Evolutionary conservation across 2,888 invertebrate species (phyloP), one percentile per base, ranked within the genome.

Genomic region (Netelia virgata): DNA sequence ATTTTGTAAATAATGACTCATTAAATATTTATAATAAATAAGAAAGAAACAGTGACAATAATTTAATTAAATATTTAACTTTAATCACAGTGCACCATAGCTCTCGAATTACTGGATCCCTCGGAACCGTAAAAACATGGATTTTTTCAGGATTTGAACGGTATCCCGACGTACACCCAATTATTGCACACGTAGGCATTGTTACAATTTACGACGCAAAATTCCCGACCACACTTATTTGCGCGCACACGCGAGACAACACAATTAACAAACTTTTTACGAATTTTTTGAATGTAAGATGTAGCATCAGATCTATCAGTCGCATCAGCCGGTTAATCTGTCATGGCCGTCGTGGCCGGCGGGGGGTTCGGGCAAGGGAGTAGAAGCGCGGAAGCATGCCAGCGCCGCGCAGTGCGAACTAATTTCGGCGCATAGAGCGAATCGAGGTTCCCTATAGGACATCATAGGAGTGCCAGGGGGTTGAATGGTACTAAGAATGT

Each of bases 41-140:
- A 73, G 59, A 73, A 23, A 73, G 20, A 47, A 73, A 73, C 73
- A 73, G 43, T 72, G 59, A 23, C 43, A 73, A 47, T 73, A 73
- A 73, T 73, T 20, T 6, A 73, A n/a, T 73, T 64, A 50, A 73
- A 73, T 61, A 53, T 74, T 63, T 36, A 53, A 74, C n/a, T n/a
- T n/a, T 23, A 43, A 59, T 73, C 14, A 43, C 73, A 59, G 23
- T 47, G 59, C 59, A 14, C 72, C 72, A 72, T 43, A 72, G n/a
- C 59, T 72, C 47, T 72, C 23, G 66, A 47, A n/a, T n/a, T n/a
- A 47, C 73, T 23, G 47, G 73, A 73, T 73, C 61, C 61, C 59
- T 73, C 50, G 73, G 61, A 59, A 73, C 73, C 61, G 61, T 43
- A 50, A 73, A 61, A 23, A 73, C n/a, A 50, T 72, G 72, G 11